phyloP scores from a whole-genome alignment of 2,797 vertebrate species.

The Hyperoplus immaculatus region DNA sequence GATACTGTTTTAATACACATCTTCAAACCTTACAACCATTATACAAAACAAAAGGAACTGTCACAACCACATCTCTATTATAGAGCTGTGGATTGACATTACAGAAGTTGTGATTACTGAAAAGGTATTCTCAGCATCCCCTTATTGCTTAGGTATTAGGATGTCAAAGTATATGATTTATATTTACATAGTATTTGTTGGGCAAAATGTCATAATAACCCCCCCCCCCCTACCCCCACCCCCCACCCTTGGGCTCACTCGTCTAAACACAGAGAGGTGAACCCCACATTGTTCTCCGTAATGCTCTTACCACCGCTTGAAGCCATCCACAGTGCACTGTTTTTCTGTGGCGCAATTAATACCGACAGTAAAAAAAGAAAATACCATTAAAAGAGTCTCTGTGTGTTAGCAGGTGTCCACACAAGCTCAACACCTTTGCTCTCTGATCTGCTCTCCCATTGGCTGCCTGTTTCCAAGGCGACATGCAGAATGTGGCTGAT shows the following conservation, averaged over 20 bases:
- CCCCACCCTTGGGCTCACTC: too few relatives aligned
- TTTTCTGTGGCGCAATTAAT: slow-evolving; percentile 4
- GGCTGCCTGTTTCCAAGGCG: slow-evolving; percentile 72
- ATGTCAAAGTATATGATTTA: slow-evolving; percentile 22
- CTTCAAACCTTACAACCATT: slow-evolving; percentile 4
- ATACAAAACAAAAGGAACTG: neutral
- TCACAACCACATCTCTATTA: slow-evolving; percentile 19
- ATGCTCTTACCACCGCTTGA: slow-evolving; percentile 1
- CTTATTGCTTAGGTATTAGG: slow-evolving; percentile 14
- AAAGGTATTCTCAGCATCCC: slow-evolving; percentile 49
- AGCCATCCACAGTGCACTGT: slow-evolving; percentile 16
- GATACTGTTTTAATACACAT: slow-evolving; percentile 25
- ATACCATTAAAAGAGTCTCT: neutral
- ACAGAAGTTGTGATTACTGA: slow-evolving; percentile 40
- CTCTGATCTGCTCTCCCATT: slow-evolving; percentile 56
- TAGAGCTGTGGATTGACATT: slow-evolving; percentile 21
- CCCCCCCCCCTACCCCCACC: too few relatives aligned
- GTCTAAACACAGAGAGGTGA: slow-evolving; percentile 17
- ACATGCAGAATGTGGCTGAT: slow-evolving; percentile 64
- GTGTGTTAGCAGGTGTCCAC: slow-evolving; percentile 17
- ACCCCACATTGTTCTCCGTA: slow-evolving; percentile 16
- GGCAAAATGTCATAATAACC: too few relatives aligned
- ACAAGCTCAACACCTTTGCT: slow-evolving; percentile 60
- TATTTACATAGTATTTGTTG: neutral
- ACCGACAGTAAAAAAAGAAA: neutral